These are phyloP conservation scores for Calosoma granatense DNA, from an alignment of 1,140 invertebrate genomes.

Conservation along the genomic window DNA sequence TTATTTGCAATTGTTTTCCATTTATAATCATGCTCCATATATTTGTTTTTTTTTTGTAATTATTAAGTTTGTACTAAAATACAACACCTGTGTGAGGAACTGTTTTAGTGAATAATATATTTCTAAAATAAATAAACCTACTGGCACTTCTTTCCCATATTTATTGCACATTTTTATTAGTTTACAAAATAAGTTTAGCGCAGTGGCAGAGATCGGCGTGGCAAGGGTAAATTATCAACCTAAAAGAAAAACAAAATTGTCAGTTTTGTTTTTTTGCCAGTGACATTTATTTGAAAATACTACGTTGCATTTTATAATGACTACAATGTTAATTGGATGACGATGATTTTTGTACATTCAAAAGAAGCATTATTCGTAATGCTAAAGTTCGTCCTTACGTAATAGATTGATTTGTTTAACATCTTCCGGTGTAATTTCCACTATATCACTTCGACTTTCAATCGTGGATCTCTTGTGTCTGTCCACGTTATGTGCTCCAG, in stretches of 20 bases:
- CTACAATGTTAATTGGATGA: no score
- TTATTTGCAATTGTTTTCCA: no score
- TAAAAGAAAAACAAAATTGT: not conserved
- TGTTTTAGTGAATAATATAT: not conserved
- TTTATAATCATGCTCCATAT: no score
- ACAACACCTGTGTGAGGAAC: no score
- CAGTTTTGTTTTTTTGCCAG: not conserved
- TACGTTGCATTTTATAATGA: not conserved
- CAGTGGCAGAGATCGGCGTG: no score
- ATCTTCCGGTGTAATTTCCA: slow-evolving; percentile 30
- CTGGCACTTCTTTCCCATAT: not conserved
- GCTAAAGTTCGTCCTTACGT: slow-evolving; percentile 17
- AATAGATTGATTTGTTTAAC: slow-evolving; percentile 6
- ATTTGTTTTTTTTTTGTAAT: no score
- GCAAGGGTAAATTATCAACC: no score
- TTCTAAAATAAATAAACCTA: not conserved
- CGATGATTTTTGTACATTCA: no score
- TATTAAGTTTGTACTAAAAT: no score
- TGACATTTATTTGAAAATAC: not conserved
- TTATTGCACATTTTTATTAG: not conserved
- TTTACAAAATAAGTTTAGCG: no score
- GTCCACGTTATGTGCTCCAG: slow-evolving; percentile 25
- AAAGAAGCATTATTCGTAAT: not conserved
- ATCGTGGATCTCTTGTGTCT: slow-evolving; percentile 24
- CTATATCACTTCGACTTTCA: slow-evolving; percentile 31